These are phyloP conservation scores for Drosophila dives DNA, from an alignment of 2,888 invertebrate genomes.

Conservation along the genomic window DNA sequence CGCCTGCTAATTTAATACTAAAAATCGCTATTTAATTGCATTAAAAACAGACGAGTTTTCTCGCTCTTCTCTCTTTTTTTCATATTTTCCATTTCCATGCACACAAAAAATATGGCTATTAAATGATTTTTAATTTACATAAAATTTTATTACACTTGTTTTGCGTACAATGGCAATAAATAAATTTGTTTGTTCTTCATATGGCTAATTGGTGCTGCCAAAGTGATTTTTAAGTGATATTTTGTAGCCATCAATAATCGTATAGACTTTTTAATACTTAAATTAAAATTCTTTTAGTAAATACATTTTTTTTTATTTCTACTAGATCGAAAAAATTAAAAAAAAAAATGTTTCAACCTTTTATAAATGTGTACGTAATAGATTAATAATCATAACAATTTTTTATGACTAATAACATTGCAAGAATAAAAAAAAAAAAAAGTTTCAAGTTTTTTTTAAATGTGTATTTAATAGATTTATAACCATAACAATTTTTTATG, in stretches of 20 bases:
- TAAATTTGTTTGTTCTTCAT: background rate
- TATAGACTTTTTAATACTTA: background rate
- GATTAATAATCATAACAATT: background rate
- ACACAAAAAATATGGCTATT: background rate
- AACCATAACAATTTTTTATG: background rate
- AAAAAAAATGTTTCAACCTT: background rate
- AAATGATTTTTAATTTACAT: conserved; percentile 13
- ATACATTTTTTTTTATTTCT: background rate
- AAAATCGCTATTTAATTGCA: conserved; percentile 30
- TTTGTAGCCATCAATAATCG: background rate
- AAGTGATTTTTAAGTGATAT: conserved; percentile 1
- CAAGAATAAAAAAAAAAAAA: background rate
- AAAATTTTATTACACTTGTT: conserved; percentile 8
- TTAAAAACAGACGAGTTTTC: conserved; percentile 6
- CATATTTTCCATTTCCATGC: background rate
- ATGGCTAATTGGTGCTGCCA: conserved; percentile 20
- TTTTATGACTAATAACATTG: background rate
- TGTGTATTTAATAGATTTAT: background rate
- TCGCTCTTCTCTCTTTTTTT: background rate
- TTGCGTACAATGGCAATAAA: background rate
- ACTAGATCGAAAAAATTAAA: no score
- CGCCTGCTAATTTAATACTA: conserved; percentile 16
- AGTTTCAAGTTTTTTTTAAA: background rate
- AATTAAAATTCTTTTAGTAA: background rate
- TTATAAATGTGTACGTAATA: background rate